Conservation (phyloP, 2,797 vertebrate genomes). For the Kryptopterus vitreolus region DNA sequence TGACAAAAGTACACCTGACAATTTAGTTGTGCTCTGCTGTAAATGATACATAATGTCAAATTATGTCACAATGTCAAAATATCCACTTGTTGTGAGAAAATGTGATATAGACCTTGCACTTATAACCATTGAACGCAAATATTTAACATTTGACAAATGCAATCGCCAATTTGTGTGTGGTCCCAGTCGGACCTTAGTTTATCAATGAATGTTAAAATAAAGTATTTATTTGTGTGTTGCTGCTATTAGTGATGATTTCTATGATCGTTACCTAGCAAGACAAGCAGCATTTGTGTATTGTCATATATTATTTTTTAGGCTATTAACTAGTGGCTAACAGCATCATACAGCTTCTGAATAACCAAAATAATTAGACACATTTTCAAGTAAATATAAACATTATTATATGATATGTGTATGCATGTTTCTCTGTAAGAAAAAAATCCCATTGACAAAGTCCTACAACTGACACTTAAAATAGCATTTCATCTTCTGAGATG, state of each 20-base stretch:
- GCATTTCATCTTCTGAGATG: background rate
- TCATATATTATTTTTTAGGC: too few species aligned
- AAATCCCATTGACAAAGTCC: background rate
- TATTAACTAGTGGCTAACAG: background rate
- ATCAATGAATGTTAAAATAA: background rate
- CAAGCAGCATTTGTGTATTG: background rate
- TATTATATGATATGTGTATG: background rate
- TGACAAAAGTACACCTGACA: background rate
- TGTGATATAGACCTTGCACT: background rate
- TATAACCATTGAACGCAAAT: background rate
- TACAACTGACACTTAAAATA: background rate
- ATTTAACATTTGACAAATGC: background rate
- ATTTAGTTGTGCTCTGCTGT: background rate
- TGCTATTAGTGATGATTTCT: background rate
- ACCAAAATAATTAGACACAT: background rate
- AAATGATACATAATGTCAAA: conserved; percentile 1
- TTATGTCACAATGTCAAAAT: too few species aligned
- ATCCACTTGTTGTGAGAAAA: background rate
- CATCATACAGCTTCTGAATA: background rate
- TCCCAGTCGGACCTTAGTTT: background rate
- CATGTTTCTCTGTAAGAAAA: background rate
- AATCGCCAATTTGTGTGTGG: background rate
- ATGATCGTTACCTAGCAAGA: background rate
- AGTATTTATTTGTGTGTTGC: background rate
- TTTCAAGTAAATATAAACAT: background rate